Evolutionary conservation across 2,797 vertebrate genomes (phyloP), one percentile per base, ranked within the genome.

Genomic region (Gallinago solitaria): DNA sequence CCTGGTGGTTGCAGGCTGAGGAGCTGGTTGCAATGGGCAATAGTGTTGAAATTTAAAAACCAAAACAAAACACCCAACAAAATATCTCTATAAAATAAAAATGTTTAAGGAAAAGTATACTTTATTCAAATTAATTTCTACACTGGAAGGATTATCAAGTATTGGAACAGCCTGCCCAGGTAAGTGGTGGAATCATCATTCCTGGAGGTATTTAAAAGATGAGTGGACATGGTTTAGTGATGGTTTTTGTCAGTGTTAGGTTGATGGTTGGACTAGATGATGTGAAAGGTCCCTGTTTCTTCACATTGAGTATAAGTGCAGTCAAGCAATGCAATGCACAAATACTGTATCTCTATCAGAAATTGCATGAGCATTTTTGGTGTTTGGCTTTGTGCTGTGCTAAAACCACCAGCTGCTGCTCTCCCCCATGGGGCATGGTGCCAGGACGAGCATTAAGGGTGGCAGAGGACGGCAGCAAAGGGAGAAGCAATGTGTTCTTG

Each of bases 291-390:
- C 15, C 9, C 30, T 14, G 10, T 37, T 13, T 73, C 48, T 63
- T 88, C 23, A 0, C 53, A 6, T 8, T 3, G 35, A 60, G 16
- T n/a, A 8, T 10, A 12, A 88, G 45, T 2, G 1, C 1, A 3
- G 35, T 11, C 24, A 43, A 32, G 57, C 0, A 2, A 47, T 23
- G 35, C 3, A 21, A 69, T 67, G 70, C 47, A n/a, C 37, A 45
- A 56, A 41, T 24, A 9, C 28, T 32, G 30, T n/a, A 7, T 28
- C 61, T 71, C 17, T 23, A 41, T 33, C 12, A 65, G 39, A 43
- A 80, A 8, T 5, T 13, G 18, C 3, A 2, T 18, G 8, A 1
- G 0, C 0, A 0, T 3, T 59, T 84, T 74, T 80, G 75, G 6
- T 7, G 2, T 16, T 48, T 16, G 39, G 9, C 23, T 74, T n/a